phyloP scores from a whole-genome alignment of 2,113 vertebrate genomes.

The Semnornis frantzii region DNA sequence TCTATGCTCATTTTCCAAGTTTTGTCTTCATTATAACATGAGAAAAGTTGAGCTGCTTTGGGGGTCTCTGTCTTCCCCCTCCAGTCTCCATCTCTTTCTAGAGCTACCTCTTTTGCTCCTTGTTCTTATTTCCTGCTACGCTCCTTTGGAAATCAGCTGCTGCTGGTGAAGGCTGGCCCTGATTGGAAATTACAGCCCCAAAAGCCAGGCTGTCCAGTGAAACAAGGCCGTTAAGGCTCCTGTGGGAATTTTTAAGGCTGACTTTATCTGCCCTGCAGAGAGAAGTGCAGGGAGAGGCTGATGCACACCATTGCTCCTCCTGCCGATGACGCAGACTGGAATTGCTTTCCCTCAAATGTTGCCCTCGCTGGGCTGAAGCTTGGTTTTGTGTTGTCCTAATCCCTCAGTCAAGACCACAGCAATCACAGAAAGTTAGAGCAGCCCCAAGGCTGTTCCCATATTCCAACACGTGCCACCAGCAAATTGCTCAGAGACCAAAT shows the following conservation, averaged over 20 bases:
- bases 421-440: not conserved
- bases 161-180: not conserved
- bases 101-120: not conserved
- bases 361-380: not conserved
- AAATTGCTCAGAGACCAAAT: not conserved
- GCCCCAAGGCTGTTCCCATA: not conserved
- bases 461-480: not conserved
- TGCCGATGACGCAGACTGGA: not conserved
- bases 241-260: not conserved
- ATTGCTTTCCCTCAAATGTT: not conserved
- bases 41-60: not conserved
- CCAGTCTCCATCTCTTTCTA: not conserved
- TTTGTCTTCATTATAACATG: not conserved
- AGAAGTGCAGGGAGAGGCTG: not conserved
- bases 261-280: constrained; percentile 8
- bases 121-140: not conserved
- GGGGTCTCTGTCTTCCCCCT: not conserved
- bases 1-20: not conserved
- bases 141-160: not conserved
- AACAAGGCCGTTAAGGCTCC: not conserved
- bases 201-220: constrained; percentile 6
- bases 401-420: constrained; percentile 23
- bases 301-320: constrained; percentile 1
- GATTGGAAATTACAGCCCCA: not conserved
- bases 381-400: not conserved